phyloP scores from a whole-genome alignment of 2,888 invertebrate species.

The Netelia inedita region DNA sequence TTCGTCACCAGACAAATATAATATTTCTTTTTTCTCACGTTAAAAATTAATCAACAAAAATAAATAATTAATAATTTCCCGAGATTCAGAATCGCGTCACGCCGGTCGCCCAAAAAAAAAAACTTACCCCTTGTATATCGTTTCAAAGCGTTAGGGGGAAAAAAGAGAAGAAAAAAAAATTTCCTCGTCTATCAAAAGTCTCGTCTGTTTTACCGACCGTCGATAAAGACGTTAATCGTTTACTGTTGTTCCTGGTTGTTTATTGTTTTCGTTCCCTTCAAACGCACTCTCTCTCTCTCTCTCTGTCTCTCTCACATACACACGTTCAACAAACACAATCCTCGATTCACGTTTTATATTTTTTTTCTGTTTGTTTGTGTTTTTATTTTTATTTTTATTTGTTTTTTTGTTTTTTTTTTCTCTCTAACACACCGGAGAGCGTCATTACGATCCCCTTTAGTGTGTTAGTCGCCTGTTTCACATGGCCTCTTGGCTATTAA shows the following conservation, averaged over 20 bases:
- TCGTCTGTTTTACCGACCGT: constrained; percentile 24
- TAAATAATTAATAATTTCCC: neutral
- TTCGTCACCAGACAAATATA: no score
- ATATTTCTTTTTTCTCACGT: neutral
- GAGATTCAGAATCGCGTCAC: constrained; percentile 12
- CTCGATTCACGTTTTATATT: neutral
- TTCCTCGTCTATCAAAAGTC: neutral
- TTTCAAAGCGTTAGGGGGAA: constrained; percentile 15
- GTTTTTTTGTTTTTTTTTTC: constrained; percentile 44
- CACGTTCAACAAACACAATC: neutral
- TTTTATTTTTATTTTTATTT: constrained; percentile 2
- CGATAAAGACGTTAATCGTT: constrained; percentile 31
- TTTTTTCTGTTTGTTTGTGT: no score
- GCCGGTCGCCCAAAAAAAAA: constrained; percentile 23
- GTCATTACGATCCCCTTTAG: constrained; percentile 72
- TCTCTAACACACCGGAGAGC: constrained; percentile 79
- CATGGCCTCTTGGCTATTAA: constrained; percentile 84
- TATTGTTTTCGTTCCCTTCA: neutral
- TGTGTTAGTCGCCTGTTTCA: constrained; percentile 85
- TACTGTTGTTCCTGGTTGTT: neutral
- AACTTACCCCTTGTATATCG: constrained; percentile 50
- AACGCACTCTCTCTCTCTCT: neutral
- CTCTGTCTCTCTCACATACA: neutral
- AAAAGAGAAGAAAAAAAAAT: constrained; percentile 32
- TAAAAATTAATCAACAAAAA: constrained; percentile 3